Percentiles rank a stretch among this genome's conserved stretches.
Conservation (phyloP, 1,140 invertebrate genomes). For the Dolichoris vasculosae region DNA sequence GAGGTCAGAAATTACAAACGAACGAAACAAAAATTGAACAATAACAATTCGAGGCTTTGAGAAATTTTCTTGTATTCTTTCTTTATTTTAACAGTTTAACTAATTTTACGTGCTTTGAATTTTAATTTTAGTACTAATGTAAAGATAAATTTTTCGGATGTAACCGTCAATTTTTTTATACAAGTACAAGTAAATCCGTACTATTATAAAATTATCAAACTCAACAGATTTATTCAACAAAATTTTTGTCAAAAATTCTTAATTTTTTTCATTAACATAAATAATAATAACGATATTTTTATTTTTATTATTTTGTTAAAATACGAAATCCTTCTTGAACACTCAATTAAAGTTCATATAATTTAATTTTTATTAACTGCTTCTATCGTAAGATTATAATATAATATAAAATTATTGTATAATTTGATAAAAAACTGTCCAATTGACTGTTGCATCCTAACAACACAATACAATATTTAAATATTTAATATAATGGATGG, state of each 20-base stretch:
- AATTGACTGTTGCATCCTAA: conserved; percentile 14
- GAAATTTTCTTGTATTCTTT: not conserved
- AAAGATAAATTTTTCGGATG: not conserved
- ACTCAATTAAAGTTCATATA: no score
- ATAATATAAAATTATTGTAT: not conserved
- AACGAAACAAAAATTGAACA: conserved; percentile 18
- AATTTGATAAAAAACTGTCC: not conserved
- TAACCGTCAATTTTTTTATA: conserved; percentile 33
- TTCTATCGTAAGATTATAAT: no score
- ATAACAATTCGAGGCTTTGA: conserved; percentile 8
- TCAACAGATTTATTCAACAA: not conserved
- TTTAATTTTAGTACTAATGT: conserved; percentile 17
- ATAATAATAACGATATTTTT: no score
- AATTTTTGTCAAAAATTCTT: no score
- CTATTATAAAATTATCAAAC: not conserved
- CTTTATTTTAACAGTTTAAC: conserved; percentile 18
- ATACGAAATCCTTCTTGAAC: no score
- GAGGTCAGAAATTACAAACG: conserved; percentile 68
- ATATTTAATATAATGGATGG: not conserved
- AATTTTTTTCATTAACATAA: no score
- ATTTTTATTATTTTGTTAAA: no score
- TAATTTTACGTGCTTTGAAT: not conserved
- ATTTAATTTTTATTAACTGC: no score
- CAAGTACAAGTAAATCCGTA: no score
- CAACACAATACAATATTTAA: not conserved